A percentile compares a stretch with the other conserved stretches of the same genome.
Conservation (phyloP, 2,797 vertebrate genomes). For the Heteromormyrus szaboi region DNA sequence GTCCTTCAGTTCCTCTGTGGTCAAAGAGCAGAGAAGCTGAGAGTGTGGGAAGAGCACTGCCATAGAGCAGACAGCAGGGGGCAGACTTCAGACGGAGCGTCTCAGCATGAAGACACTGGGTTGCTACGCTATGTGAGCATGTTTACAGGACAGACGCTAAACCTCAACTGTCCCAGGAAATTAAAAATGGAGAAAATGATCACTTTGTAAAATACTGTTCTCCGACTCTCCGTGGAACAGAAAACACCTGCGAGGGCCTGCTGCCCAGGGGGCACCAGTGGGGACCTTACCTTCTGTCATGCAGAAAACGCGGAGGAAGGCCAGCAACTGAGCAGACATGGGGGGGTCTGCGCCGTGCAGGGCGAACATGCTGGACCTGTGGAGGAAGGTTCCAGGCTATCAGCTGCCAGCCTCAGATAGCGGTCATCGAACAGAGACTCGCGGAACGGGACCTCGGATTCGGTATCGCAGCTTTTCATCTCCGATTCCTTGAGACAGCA, state of each 20-base stretch:
- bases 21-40: background rate
- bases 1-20: slow-evolving; percentile 85
- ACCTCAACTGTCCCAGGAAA: background rate
- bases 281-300: slow-evolving; percentile 88
- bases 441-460: background rate
- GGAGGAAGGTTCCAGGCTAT: slow-evolving; percentile 11
- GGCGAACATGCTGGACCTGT: slow-evolving; percentile 89
- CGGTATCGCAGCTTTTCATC: background rate
- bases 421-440: background rate
- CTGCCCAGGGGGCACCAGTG: slow-evolving; percentile 10
- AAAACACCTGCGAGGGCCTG: slow-evolving; percentile 37
- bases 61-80: background rate
- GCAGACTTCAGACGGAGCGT: background rate
- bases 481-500: background rate
- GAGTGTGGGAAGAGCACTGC: slow-evolving; percentile 10
- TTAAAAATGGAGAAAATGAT: background rate
- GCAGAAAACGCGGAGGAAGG: slow-evolving; percentile 95
- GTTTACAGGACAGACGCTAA: background rate
- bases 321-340: slow-evolving; percentile 89
- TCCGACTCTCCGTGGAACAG: slow-evolving; percentile 39
- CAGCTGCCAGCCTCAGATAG: background rate
- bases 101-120: background rate
- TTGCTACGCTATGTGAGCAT: background rate
- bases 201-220: background rate
- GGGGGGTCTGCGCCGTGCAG: slow-evolving; percentile 86